Evolutionary conservation across 1,140 invertebrate genomes (phyloP), one percentile per base, ranked within the genome.

Genomic region (Globodera ellingtonae): DNA sequence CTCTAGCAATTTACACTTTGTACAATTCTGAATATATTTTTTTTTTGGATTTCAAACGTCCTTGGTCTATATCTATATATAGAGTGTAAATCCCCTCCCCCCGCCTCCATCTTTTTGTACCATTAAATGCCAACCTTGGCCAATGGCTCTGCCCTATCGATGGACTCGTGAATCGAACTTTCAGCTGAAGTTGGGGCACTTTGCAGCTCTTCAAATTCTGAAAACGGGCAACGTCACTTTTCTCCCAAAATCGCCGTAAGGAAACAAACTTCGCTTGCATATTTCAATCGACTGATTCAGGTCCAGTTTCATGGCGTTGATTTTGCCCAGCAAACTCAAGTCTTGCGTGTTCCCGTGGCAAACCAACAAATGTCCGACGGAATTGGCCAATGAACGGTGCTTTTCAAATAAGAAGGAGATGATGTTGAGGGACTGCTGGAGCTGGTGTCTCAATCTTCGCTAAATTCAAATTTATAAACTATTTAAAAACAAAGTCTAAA

Each of bases 1-100:
- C 21, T 77, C 75, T n/a, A 77, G 13, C 13, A 67, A 67, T 77
- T 77, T 77, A 21, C 75, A 77, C 47, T 15, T 77, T 8, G 75
- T 48, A 66, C 75, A 77, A 35, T 48, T 52, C 75, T 77, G 6
- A 67, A 59, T 66, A 47, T 9, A 75, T 24, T n/a, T 50, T 13
- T 9, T 9, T 4, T 6, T 8, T 15, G 44, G 47, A 75, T 24
- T 8, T n/a, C 13, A 65, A n/a, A n/a, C n/a, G n/a, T n/a, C n/a
- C n/a, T n/a, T n/a, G n/a, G n/a, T n/a, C n/a, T n/a, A n/a, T 24
- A 24, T 24, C 24, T 35, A 35, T 35, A 35, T 35, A 35, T 2
- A 35, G 35, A 3, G 35, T 35, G 35, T 35, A 1, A 52, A 52
- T 52, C 50, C 35, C 50, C 50, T 46, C 9, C 47, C 21, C 50